Conservation (phyloP, 1,140 invertebrate species). For the Drosophila micromelanica region DNA sequence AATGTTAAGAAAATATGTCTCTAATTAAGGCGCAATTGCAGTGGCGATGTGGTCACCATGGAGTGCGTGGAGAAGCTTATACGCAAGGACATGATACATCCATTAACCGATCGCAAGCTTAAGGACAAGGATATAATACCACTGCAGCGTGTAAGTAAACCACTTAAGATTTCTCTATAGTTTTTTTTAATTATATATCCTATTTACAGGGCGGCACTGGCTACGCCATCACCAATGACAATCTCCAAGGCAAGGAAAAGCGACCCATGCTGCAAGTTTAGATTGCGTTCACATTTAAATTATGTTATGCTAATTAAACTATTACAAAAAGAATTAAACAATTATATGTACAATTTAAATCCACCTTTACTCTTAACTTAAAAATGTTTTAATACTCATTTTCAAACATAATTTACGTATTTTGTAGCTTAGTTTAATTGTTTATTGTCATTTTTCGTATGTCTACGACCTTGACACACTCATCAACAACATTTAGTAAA, state of each 20-base stretch:
- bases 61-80: slow-evolving; percentile 98
- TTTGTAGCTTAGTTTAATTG: background rate
- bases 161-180: background rate
- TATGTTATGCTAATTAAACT: background rate
- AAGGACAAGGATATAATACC: slow-evolving; percentile 96
- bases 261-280: slow-evolving; percentile 94
- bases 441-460: background rate
- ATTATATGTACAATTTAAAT: background rate
- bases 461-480: slow-evolving; percentile 60
- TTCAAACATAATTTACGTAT: too few species aligned
- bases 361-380: background rate
- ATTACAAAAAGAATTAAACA: background rate
- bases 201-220: slow-evolving; percentile 94
- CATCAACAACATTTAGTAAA: slow-evolving; percentile 5
- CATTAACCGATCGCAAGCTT: slow-evolving; percentile 94
- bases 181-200: background rate
- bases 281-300: background rate
- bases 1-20: background rate
- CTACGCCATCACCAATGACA: slow-evolving; percentile 94
- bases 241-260: slow-evolving; percentile 92
- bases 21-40: slow-evolving; percentile 30
- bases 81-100: slow-evolving; percentile 98
- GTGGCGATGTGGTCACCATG: slow-evolving; percentile 97
- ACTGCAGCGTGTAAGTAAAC: slow-evolving; percentile 90
- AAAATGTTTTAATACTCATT: too few species aligned